Conservation (phyloP, 2,888 invertebrate genomes). For the Cenopis cana region DNA sequence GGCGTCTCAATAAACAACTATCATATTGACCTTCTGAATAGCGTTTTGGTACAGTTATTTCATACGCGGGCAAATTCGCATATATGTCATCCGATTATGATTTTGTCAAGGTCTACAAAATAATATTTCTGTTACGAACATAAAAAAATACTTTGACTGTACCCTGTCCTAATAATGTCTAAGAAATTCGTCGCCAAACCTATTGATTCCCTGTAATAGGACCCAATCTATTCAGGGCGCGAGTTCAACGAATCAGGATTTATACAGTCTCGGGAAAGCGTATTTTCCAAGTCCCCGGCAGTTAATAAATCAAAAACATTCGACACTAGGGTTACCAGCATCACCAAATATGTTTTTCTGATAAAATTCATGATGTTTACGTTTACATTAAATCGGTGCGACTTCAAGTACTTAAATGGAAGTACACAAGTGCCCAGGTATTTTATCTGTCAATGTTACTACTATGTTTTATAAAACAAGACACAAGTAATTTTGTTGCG, state of each 20-base stretch:
- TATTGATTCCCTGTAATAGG: conserved; percentile 24
- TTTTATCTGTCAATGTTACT: too few relatives aligned
- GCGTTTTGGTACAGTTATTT: too few relatives aligned
- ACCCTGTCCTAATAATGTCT: background rate
- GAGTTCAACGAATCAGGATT: conserved; percentile 27
- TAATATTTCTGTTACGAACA: background rate
- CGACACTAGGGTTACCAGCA: conserved; percentile 7
- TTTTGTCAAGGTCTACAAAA: background rate
- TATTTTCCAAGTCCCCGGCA: conserved; percentile 35
- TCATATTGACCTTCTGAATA: too few relatives aligned
- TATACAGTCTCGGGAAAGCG: conserved; percentile 24
- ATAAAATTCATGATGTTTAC: background rate
- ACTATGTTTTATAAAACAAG: too few relatives aligned
- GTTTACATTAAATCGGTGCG: too few relatives aligned
- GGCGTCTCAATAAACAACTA: too few relatives aligned
- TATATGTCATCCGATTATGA: background rate
- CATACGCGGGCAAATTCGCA: too few relatives aligned
- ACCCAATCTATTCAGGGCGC: conserved; percentile 12
- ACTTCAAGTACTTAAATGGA: too few relatives aligned
- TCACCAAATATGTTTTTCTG: background rate
- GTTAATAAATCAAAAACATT: conserved; percentile 34
- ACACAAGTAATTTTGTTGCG: too few relatives aligned
- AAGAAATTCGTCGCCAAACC: conserved; percentile 18
- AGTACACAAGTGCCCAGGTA: too few relatives aligned
- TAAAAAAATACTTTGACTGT: background rate